Evolutionary conservation across 2,113 vertebrate species (phyloP), one percentile per base, ranked within the genome.

Genomic region (Tachysurus fulvidraco): DNA sequence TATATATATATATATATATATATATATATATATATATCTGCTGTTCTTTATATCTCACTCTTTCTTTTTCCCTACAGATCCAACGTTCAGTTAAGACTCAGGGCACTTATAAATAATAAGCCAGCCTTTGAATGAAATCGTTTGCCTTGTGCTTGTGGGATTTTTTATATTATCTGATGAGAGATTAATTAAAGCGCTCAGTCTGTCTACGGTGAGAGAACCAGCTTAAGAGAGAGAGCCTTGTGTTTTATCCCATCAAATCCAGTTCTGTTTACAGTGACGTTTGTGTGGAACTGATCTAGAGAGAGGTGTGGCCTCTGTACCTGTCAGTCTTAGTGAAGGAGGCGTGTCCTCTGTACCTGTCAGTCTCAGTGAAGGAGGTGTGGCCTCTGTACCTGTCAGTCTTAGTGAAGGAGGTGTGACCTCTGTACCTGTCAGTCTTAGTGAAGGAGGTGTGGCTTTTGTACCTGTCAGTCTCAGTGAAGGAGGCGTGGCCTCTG

Each of bases 51-150:
- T n/a, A 28, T 57, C 69, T 60, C 14, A n/a, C 67, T 74, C 52
- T 84, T 69, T 28, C 23, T 76, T 46, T 57, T 52, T 57, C 67
- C 65, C 82, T 83, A 12, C 28, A 84, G 67, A 84, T 28, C 30
- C 52, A 84, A 83, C 59, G 83, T 84, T 25, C 65, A 84, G 73
- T 84, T 73, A 84, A 44, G 28, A 3, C 54, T 84, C 41, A 16
- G 52, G 67, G 21, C 65, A 44, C 54, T 84, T 73, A 67, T 84
- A 57, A 84, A 44, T 84, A 84, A 84, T 84, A 59, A 73, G 73
- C 57, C 7, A 55, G 50, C 30, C 16, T 54, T 57, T 12, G 30
- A 71, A 84, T 73, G 23, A n/a, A 71, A 84, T 84, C 52, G 16
- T 36, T 73, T 73, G 21, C 83, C 30, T 25, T 23, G 41, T 21